Evolutionary conservation across 2,113 vertebrate genomes (phyloP).

Genomic region (Stegastes partitus): DNA sequence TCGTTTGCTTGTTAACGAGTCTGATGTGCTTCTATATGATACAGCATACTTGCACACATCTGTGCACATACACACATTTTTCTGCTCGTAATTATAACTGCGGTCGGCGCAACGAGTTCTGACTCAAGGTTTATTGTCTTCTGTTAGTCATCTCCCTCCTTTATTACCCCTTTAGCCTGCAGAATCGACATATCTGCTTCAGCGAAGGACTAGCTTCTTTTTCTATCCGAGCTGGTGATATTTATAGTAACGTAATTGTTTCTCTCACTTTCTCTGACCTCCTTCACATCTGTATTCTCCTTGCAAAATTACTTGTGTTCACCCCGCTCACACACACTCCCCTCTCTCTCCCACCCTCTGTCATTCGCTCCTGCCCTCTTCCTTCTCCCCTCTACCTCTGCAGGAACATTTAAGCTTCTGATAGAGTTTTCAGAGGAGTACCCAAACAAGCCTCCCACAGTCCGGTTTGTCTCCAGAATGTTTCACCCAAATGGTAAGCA

Average conservation of each 20-base stretch:
- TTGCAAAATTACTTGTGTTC: background rate
- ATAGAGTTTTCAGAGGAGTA: slow-evolving; percentile 99
- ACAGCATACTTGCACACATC: background rate
- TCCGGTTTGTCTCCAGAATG: slow-evolving; percentile 99
- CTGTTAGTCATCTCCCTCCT: slow-evolving; percentile 12
- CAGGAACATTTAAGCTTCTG: slow-evolving; percentile 99
- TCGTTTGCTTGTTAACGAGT: too few relatives aligned
- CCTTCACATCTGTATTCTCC: slow-evolving; percentile 40
- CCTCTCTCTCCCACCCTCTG: background rate
- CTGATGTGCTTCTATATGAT: too few relatives aligned
- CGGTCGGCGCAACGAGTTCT: slow-evolving; percentile 30
- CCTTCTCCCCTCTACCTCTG: slow-evolving; percentile 26
- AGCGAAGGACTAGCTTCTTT: slow-evolving; percentile 27
- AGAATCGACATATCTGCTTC: slow-evolving; percentile 39
- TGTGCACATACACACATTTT: background rate
- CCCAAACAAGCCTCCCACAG: slow-evolving; percentile 99
- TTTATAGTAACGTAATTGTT: slow-evolving; percentile 59
- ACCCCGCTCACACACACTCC: background rate
- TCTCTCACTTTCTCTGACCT: slow-evolving; percentile 30
- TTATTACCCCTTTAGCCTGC: slow-evolving; percentile 22
- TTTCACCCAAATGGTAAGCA: slow-evolving; percentile 98
- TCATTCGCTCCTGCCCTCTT: background rate
- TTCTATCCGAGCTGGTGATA: slow-evolving; percentile 18
- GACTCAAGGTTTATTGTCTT: slow-evolving; percentile 40
- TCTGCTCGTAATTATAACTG: slow-evolving; percentile 5